Evolutionary conservation across 2,113 vertebrate genomes (phyloP).

Genomic region (Prunella fulvescens): DNA sequence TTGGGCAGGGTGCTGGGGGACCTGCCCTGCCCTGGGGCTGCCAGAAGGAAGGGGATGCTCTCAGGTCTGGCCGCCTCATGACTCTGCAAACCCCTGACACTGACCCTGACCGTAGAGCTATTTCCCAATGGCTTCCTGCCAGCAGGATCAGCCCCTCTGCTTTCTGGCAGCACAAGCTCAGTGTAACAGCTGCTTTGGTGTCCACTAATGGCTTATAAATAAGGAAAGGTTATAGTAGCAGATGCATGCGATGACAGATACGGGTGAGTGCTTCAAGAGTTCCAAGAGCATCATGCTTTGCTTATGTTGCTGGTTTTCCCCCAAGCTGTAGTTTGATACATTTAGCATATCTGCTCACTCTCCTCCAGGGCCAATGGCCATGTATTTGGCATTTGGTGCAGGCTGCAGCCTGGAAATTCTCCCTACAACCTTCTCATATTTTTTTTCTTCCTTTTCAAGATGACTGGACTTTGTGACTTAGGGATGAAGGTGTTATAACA

Average conservation of each 20-base stretch:
- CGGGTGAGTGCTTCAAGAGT: background rate
- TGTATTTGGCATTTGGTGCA: background rate
- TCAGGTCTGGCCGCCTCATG: background rate
- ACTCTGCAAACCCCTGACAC: background rate
- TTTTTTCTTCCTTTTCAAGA: background rate
- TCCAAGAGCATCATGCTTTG: background rate
- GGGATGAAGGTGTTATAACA: background rate
- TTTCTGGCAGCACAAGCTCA: background rate
- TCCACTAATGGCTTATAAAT: background rate
- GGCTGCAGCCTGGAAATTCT: background rate
- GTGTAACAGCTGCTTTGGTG: background rate
- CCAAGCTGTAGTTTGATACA: background rate
- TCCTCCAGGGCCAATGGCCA: background rate
- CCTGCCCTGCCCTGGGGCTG: background rate
- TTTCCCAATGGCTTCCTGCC: background rate
- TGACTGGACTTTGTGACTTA: background rate
- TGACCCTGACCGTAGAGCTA: background rate
- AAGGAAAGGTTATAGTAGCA: background rate
- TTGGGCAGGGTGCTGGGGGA: background rate
- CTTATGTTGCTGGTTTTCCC: background rate
- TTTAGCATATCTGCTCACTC: background rate
- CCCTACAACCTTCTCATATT: background rate
- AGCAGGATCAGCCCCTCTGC: background rate
- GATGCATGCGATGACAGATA: background rate
- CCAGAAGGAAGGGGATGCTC: background rate